A percentile compares a stretch with the other conserved stretches of the same genome.
phyloP scores from a whole-genome alignment of 2,888 invertebrate genomes.

The Antitype chi region DNA sequence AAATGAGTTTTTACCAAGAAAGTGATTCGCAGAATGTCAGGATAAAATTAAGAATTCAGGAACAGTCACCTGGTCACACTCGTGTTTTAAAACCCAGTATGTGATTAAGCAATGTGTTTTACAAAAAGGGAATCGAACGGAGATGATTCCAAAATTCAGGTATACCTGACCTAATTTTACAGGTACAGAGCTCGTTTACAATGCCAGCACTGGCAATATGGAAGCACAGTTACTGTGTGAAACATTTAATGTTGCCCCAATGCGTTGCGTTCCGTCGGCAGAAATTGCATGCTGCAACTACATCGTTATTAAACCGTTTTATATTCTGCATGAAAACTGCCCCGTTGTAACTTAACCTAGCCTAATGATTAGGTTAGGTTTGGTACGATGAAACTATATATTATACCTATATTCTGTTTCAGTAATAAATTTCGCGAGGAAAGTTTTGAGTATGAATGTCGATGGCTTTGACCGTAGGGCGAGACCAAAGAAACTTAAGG shows the following conservation, averaged over 20 bases:
- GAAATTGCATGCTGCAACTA: neutral
- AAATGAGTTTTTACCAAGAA: conserved; percentile 39
- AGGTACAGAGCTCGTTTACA: neutral
- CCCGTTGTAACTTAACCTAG: neutral
- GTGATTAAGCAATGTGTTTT: neutral
- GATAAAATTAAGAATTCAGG: conserved; percentile 38
- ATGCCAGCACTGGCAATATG: neutral
- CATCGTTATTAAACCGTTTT: neutral
- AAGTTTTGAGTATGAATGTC: no score
- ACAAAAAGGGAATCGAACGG: neutral
- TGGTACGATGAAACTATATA: neutral
- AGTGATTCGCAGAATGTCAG: conserved; percentile 25
- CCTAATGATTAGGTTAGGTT: neutral
- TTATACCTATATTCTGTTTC: neutral
- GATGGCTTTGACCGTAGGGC: no score
- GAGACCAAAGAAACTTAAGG: no score
- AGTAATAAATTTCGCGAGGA: no score
- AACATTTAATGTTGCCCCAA: neutral
- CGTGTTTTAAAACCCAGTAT: neutral
- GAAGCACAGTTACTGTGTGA: neutral
- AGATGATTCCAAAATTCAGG: neutral
- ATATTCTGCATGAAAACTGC: neutral
- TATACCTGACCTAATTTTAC: conserved; percentile 20
- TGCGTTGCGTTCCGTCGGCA: neutral
- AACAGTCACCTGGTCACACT: neutral